These are phyloP conservation scores for Sarcophaga caerulescens DNA, from an alignment of 2,888 invertebrate genomes.

Conservation along the genomic window DNA sequence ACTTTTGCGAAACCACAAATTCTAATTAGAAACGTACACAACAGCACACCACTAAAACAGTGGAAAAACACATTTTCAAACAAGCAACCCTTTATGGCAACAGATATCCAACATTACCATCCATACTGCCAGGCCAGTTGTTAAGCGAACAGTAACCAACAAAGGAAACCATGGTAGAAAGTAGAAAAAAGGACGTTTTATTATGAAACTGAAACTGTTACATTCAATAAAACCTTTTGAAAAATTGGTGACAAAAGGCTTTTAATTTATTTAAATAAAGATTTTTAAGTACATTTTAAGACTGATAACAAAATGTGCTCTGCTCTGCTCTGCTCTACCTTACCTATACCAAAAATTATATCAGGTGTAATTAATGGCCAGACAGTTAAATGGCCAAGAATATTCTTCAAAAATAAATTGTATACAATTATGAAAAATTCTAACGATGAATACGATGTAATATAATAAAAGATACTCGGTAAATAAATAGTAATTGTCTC, in stretches of 20 bases:
- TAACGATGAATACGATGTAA: too few species aligned
- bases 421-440: too few species aligned
- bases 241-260: conserved; percentile 63
- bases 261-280: conserved; percentile 64
- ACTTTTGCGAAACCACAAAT: conserved; percentile 62
- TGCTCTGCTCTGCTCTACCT: background rate
- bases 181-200: too few species aligned
- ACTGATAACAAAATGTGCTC: conserved; percentile 49
- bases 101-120: background rate
- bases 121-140: too few species aligned
- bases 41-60: conserved; percentile 4
- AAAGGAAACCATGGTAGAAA: too few species aligned
- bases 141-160: too few species aligned
- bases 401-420: background rate
- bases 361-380: conserved; percentile 52
- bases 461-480: too few species aligned
- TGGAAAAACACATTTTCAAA: background rate
- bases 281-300: conserved; percentile 53
- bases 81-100: background rate
- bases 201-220: conserved; percentile 24
- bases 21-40: conserved; percentile 59
- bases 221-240: conserved; percentile 51
- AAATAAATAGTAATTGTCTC: too few species aligned
- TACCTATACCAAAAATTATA: conserved; percentile 40
- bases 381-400: conserved; percentile 35